Base-by-base conservation (phyloP, 2,888 invertebrate species). In the Pachycephus smyrnensis region DNA sequence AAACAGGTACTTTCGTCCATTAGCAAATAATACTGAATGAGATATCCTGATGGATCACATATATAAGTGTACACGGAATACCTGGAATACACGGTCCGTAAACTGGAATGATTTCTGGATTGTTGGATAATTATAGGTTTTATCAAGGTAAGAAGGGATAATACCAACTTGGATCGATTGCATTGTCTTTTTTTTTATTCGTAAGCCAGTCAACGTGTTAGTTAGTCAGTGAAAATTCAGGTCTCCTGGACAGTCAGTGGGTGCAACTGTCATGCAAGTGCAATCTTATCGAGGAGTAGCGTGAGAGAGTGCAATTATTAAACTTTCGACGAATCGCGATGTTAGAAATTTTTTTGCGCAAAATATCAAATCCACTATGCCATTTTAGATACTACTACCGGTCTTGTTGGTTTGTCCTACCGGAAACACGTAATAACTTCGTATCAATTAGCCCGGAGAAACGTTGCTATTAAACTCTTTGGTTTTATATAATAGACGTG, bases 1-100 rank as follows among this genome's bases (percentile, higher is more conserved):
- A 12, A 55, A 31, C 71, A 33, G 30, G 31, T 12, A 33, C 71
- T 71, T 71, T 32, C 71, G 31, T 71, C 71, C 33, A 71, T 71
- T 71, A 71, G 71, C 71, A 71, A 71, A 71, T 71, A 71, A 71
- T 71, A 33, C 33, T 31, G 31, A 33, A 71, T 71, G 30, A 71
- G 33, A 12, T 30, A 33, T 71, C 32, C n/a, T 9, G 33, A 71
- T 71, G 71, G 71, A 71, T 30, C 33, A 9, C 71, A 15, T 71
- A 9, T 55, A 55, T 23, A 23, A 23, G 40, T 55, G 23, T 55
- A 23, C 23, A 55, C 6, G 40, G 40, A 55, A 55, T 55, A 23
- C 23, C 40, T 55, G 40, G 23, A 55, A 23, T 55, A 55, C 40
- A 6, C 23, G 40, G 40, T 55, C 6, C 23, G 40, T 55, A 55